Conservation (phyloP, 2,888 invertebrate genomes). For the Tanypteryx hageni region DNA sequence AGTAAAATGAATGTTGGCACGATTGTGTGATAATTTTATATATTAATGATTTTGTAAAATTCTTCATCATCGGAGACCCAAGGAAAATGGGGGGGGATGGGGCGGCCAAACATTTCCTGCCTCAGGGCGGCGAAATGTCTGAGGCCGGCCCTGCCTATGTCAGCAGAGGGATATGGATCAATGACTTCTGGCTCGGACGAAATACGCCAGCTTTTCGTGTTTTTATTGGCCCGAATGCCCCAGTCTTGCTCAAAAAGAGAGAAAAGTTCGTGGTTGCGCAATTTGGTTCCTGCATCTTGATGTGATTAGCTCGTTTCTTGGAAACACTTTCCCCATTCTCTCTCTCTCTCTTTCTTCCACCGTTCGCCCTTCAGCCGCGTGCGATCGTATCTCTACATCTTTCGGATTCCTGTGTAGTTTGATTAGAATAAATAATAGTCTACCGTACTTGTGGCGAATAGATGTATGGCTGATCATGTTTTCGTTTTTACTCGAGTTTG, state of each 20-base stretch:
- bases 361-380: not conserved
- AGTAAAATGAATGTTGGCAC: no score
- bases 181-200: not conserved
- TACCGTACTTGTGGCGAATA: no score
- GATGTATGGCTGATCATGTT: no score
- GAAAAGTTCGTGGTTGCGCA: not conserved
- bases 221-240: not conserved
- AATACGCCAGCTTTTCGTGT: not conserved
- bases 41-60: no score
- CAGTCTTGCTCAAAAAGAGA: not conserved
- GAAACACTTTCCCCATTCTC: not conserved
- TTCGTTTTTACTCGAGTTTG: no score
- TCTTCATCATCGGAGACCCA: no score
- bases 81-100: no score
- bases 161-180: no score
- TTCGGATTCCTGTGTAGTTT: not conserved
- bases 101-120: no score
- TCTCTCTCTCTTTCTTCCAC: not conserved
- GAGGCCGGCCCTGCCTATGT: no score
- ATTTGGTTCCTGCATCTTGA: not conserved
- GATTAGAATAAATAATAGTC: not conserved
- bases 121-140: no score
- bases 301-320: not conserved
- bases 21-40: no score
- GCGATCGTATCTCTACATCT: not conserved